Conservation (phyloP, 2,888 invertebrate genomes). For the Torymus tubicola region DNA sequence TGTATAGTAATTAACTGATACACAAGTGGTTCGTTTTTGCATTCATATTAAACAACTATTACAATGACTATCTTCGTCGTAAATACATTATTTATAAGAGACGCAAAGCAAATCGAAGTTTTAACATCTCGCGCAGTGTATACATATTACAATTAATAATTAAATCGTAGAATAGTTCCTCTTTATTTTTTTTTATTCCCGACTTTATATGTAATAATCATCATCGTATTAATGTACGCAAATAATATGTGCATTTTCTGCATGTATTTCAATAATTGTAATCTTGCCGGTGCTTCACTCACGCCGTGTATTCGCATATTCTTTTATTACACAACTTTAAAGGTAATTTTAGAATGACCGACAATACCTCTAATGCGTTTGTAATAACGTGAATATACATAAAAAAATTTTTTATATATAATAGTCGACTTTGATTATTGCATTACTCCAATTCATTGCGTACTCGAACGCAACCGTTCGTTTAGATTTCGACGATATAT, state of each 20-base stretch:
- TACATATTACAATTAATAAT: constrained; percentile 55
- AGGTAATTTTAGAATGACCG: constrained; percentile 48
- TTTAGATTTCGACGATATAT: background rate
- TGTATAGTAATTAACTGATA: constrained; percentile 72
- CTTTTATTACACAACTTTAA: constrained; percentile 5
- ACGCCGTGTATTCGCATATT: background rate
- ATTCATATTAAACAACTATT: constrained; percentile 73
- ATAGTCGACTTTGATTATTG: constrained; percentile 46
- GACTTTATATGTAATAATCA: constrained; percentile 26
- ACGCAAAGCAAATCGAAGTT: constrained; percentile 70
- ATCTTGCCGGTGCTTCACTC: constrained; percentile 57
- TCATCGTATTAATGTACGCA: constrained; percentile 20
- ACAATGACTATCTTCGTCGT: constrained; percentile 69
- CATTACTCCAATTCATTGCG: constrained; percentile 13
- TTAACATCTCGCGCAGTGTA: constrained; percentile 59
- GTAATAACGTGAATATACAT: constrained; percentile 38
- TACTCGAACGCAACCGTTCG: background rate
- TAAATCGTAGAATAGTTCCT: constrained; percentile 44
- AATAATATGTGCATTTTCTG: constrained; percentile 2
- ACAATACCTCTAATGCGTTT: constrained; percentile 39
- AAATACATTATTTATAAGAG: constrained; percentile 69
- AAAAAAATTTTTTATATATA: constrained; percentile 19
- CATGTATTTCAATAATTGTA: constrained; percentile 28
- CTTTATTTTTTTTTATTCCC: constrained; percentile 20
- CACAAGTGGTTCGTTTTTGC: constrained; percentile 70